Base-by-base conservation (phyloP, 2,888 invertebrate species). In the Stenodema calcarata region DNA sequence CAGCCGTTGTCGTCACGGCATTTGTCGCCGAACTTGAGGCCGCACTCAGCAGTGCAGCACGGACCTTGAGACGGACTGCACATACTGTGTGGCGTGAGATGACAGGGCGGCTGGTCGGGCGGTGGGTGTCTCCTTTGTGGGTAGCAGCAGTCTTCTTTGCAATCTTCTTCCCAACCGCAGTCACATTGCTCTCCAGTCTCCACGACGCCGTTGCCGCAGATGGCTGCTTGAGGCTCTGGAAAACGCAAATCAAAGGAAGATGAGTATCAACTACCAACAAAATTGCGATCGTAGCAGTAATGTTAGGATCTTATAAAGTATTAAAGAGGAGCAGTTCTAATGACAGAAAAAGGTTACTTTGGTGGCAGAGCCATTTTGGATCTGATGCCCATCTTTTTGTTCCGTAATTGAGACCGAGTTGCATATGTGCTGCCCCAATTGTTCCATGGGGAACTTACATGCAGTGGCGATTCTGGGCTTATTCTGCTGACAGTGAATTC, bases 121-220 rank as follows among this genome's bases (percentile, higher is more conserved):
- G 95, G 94, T 6, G 96, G 95, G 89, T 96, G 94, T 54, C 95
- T 94, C 75, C 96, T 94, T 93, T 97, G 97, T 47, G 98, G 98
- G 90, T 95, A 96, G 91, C 99, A 99, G 91, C 99, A 99, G 76
- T 94, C 94, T 91, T 98, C 98, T 86, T 95, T 94, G 91, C 99
- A 99, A 91, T 99, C 98, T 90, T 98, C 97, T 90, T 97, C 97
- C 97, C 97, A 98, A 86, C 99, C 99, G 91, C 99, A 99, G 92
- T 99, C 99, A 91, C 99, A 99, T 91, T 99, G 96, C 92, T 99
- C 99, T 23, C 96, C 98, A 76, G 95, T 95, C 91, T 99, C 99
- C 75, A 98, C 98, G 42, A 99, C 98, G 69, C 98, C 98, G 92
- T 99, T 99, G 84, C 99, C 99, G 92, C 99, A 99, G 90, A 99